Evolutionary conservation across 2,797 vertebrate genomes (phyloP).

Genomic region (Platyrinchus mystaceus): DNA sequence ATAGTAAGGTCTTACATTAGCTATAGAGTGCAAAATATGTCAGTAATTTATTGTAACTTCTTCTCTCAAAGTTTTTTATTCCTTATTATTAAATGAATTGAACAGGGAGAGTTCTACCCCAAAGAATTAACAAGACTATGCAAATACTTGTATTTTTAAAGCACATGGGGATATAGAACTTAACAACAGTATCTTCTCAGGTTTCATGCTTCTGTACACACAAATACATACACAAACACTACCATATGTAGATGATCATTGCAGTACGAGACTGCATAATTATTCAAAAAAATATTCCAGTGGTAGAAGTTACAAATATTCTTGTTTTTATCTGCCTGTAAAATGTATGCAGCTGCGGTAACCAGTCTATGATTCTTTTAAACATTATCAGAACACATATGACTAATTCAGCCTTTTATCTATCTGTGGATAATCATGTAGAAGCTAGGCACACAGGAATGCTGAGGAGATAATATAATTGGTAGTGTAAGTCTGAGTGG

Average conservation of each 20-base stretch:
- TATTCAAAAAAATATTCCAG: neutral
- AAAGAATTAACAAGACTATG: neutral
- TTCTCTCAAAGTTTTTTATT: neutral
- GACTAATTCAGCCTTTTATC: constrained; percentile 44
- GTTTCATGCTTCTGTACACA: neutral
- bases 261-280: neutral
- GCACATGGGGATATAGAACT: neutral
- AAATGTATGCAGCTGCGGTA: neutral
- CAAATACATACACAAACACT: neutral
- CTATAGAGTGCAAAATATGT: neutral
- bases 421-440: neutral
- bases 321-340: neutral
- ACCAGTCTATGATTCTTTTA: neutral
- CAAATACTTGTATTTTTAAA: neutral
- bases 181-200: neutral
- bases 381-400: constrained; percentile 16
- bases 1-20: neutral
- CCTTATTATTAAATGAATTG: neutral
- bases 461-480: constrained; percentile 46
- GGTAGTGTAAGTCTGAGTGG: constrained; percentile 59
- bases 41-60: neutral
- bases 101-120: neutral
- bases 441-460: constrained; percentile 62
- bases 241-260: neutral
- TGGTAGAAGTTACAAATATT: neutral